phyloP scores from a whole-genome alignment of 2,113 vertebrate genomes.

The Actenoides lindsayi region DNA sequence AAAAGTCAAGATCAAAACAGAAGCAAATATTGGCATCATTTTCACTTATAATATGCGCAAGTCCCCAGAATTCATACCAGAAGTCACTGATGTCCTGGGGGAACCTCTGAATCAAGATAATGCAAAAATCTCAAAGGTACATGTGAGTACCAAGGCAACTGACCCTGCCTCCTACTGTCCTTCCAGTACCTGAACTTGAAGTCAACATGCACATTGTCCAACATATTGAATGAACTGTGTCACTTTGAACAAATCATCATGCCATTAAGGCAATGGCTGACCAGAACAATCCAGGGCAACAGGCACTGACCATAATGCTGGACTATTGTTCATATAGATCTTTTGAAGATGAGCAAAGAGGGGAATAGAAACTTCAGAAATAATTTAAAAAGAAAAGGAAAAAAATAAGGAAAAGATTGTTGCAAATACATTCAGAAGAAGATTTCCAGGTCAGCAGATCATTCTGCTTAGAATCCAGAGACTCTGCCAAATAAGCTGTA shows the following conservation, averaged over 20 bases:
- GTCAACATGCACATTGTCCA: not conserved
- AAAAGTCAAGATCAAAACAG: not conserved
- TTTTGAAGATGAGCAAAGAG: not conserved
- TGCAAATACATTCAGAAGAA: not conserved
- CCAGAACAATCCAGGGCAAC: not conserved
- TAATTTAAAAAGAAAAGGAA: not conserved
- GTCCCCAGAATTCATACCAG: not conserved
- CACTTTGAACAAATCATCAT: not conserved
- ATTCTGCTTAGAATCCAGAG: not conserved
- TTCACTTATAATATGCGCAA: not conserved
- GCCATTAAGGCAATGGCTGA: not conserved
- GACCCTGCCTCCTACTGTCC: not conserved
- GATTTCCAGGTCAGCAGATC: not conserved
- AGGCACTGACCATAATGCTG: not conserved
- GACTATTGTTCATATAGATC: not conserved
- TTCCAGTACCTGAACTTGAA: not conserved
- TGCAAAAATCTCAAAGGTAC: not conserved
- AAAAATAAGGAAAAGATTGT: not conserved
- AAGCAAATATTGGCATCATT: not conserved
- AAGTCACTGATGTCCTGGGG: not conserved
- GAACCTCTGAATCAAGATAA: not conserved
- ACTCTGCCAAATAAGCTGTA: not conserved
- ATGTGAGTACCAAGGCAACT: not conserved
- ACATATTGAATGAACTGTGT: accelerated
- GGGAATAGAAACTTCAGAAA: not conserved